A percentile compares a stretch with the other conserved stretches of the same genome.
These are phyloP conservation scores for Hypercompe scribonia DNA, from an alignment of 2,888 invertebrate species.

Conservation along the genomic window DNA sequence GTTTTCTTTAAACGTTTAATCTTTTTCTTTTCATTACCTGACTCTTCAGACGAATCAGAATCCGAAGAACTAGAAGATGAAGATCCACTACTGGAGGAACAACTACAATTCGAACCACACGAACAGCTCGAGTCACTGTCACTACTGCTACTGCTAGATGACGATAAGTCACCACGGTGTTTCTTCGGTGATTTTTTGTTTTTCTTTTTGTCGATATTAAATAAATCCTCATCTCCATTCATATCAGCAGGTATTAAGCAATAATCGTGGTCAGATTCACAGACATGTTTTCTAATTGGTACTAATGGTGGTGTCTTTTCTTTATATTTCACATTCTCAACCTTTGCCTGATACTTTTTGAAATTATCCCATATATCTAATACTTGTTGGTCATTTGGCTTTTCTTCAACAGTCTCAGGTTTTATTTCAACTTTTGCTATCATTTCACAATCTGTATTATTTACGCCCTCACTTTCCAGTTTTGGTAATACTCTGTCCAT, in stretches of 20 bases:
- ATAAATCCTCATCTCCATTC: constrained; percentile 80
- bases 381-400: constrained; percentile 87
- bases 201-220: constrained; percentile 79
- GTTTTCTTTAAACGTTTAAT: constrained; percentile 70
- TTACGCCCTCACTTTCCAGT: constrained; percentile 41
- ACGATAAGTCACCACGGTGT: constrained; percentile 84
- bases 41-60: constrained; percentile 80
- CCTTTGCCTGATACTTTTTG: constrained; percentile 90
- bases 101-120: constrained; percentile 94
- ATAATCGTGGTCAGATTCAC: constrained; percentile 92
- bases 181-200: constrained; percentile 83
- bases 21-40: constrained; percentile 72
- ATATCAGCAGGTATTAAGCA: constrained; percentile 85
- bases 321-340: constrained; percentile 88
- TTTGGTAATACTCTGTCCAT: constrained; percentile 52
- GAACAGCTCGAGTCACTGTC: constrained; percentile 92
- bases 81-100: constrained; percentile 90
- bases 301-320: constrained; percentile 80
- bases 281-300: constrained; percentile 85
- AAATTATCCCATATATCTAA: constrained; percentile 93
- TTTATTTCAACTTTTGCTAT: constrained; percentile 61
- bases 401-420: constrained; percentile 74
- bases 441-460: constrained; percentile 37
- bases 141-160: constrained; percentile 92
- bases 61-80: constrained; percentile 88